Evolutionary conservation across 2,797 vertebrate species (phyloP).

Genomic region (Falco concolor): DNA sequence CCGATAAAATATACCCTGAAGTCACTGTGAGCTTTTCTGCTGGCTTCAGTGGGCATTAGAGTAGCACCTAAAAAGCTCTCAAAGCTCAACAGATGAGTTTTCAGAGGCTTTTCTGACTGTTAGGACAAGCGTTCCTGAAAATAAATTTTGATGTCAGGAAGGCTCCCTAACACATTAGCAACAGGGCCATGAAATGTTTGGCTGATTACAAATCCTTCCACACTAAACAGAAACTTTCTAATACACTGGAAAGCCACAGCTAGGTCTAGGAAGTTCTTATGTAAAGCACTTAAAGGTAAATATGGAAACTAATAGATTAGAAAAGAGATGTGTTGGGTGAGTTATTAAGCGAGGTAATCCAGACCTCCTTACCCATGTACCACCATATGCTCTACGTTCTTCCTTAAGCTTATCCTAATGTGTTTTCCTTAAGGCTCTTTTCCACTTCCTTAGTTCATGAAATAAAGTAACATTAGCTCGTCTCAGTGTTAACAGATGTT

Average conservation of each 20-base stretch:
- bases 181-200: slow-evolving; percentile 34
- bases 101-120: slow-evolving; percentile 16
- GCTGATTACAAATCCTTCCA: slow-evolving; percentile 50
- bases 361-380: neutral
- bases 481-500: slow-evolving; percentile 66
- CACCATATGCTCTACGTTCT: neutral
- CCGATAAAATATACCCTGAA: neutral
- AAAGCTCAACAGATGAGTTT: slow-evolving; percentile 2
- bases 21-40: neutral
- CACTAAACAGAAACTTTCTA: slow-evolving; percentile 47
- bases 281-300: slow-evolving; percentile 29
- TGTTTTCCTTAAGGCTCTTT: slow-evolving; percentile 67
- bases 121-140: slow-evolving; percentile 60
- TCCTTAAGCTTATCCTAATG: slow-evolving; percentile 50
- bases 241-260: neutral
- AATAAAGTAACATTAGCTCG: slow-evolving; percentile 61
- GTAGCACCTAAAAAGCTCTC: neutral
- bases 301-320: slow-evolving; percentile 54
- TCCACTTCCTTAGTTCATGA: slow-evolving; percentile 64
- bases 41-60: neutral
- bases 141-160: slow-evolving; percentile 60
- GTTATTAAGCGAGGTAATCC: slow-evolving; percentile 8
- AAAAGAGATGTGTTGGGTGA: slow-evolving; percentile 26
- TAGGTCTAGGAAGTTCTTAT: slow-evolving; percentile 51
- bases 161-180: slow-evolving; percentile 26